Percentiles rank a stretch among this genome's conserved stretches.
phyloP scores from a whole-genome alignment of 53 echinoderm and acorn worm species.

The Zoroaster sp. region DNA sequence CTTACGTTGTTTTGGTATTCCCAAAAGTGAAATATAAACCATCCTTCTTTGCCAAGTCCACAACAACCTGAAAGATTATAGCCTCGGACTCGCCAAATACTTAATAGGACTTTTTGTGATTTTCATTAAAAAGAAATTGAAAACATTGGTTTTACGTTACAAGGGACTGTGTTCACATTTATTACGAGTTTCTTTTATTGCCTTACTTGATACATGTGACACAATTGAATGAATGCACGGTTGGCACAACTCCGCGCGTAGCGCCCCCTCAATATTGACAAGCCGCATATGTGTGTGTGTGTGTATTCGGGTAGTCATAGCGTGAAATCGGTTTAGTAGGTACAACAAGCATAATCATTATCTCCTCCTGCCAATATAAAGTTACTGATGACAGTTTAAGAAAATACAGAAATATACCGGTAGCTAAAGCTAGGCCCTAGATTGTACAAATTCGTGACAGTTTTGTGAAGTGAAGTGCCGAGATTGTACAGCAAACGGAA shows the following conservation, averaged over 20 bases:
- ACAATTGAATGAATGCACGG: background rate
- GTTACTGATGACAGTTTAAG: too few species aligned
- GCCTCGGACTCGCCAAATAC: background rate
- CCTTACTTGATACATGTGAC: too few species aligned
- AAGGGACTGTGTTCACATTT: background rate
- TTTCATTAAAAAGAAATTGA: background rate
- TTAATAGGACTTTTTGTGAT: background rate
- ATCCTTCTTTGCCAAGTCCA: background rate
- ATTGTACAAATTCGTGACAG: too few species aligned
- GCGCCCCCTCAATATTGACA: background rate
- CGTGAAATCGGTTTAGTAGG: background rate
- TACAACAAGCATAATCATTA: too few species aligned
- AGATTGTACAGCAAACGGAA: too few species aligned
- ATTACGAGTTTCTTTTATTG: too few species aligned
- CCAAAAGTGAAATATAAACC: background rate
- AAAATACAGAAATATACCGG: too few species aligned
- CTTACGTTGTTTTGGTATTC: background rate
- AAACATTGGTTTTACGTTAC: conserved; percentile 2
- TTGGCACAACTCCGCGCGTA: background rate
- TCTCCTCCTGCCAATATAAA: too few species aligned
- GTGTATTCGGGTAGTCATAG: background rate
- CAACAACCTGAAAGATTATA: conserved; percentile 4
- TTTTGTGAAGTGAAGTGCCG: too few species aligned
- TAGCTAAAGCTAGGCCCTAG: too few species aligned
- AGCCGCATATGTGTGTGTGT: background rate